Percentiles rank a stretch among this genome's conserved stretches.
Conservation (phyloP, 2,888 invertebrate genomes). For the Harmothoe impar region DNA sequence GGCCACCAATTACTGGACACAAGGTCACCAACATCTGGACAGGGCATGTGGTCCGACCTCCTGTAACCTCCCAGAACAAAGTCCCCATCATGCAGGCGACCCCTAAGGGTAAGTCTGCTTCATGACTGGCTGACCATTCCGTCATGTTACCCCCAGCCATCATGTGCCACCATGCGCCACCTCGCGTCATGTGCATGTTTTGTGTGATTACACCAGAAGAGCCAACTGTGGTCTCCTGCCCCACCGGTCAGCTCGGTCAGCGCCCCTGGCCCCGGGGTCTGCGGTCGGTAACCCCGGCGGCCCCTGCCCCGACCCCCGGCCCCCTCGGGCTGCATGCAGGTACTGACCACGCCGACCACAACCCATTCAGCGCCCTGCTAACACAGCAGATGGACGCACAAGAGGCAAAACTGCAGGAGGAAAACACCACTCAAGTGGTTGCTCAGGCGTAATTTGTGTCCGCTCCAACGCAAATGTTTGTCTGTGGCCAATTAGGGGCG, state of each 20-base stretch:
- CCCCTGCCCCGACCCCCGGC: not conserved
- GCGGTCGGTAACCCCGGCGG: constrained; percentile 20
- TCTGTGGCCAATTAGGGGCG: constrained; percentile 24
- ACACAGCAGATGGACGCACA: not conserved
- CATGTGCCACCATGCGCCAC: not conserved
- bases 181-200: constrained; percentile 21
- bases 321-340: not conserved
- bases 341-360: constrained; percentile 36
- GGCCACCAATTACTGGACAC: not conserved
- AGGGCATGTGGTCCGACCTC: constrained; percentile 21
- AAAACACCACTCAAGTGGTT: constrained; percentile 54
- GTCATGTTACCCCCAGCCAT: not conserved
- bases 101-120: not conserved
- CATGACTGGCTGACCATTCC: constrained; percentile 57
- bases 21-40: constrained; percentile 33
- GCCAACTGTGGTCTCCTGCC: constrained; percentile 30
- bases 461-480: constrained; percentile 37
- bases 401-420: not conserved
- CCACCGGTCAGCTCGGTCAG: constrained; percentile 3
- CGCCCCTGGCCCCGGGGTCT: constrained; percentile 25
- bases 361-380: not conserved
- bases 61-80: not conserved
- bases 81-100: not conserved
- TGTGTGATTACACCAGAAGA: constrained; percentile 48
- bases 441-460: constrained; percentile 33